Base-by-base conservation (phyloP, 2,797 vertebrate species). In the Streptopelia turtur region DNA sequence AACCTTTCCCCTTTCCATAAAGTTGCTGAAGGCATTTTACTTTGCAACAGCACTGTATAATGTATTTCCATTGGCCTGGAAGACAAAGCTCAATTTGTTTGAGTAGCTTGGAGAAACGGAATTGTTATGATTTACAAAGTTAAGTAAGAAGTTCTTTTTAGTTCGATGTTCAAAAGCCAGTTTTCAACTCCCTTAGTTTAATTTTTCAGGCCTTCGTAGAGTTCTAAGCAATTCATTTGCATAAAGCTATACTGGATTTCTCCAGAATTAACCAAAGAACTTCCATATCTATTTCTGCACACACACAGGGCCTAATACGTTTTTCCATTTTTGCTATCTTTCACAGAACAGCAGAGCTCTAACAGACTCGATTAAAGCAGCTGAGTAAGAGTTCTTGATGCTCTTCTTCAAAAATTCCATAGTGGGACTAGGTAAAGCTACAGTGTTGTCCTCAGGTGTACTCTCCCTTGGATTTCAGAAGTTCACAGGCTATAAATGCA, bases 401-500 rank as follows among this genome's bases (percentile, higher is more conserved):
- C 9, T 75, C 28, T 41, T 50, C 37, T 59, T 90, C 30, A 84
- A 60, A 79, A 87, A 69, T 41, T 5, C 72, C 2, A 1, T n/a
- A 82, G 63, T 59, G 91, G 60, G 68, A 64, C 68, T 39, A 43
- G 7, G 27, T n/a, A 64, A 78, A 89, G 81, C 35, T 56, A 87
- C 2, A 23, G 59, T 63, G 69, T 47, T 86, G 56, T 90, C 94
- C 83, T 94, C 87, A 95, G 49, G 68, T 92, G 69, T 65, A 79
- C 68, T 63, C 35, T 60, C 60, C 74, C 57, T 33, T 50, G 84
- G 64, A 83, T 70, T 88, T 72, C 80, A 79, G 43, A 68, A 87
- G 83, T 72, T 94, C 89, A 74, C 71, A 80, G 63, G 64, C 28
- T 70, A 90, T 71, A 87, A 91, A 93, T 59, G 60, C 31, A 93